Conservation (phyloP, 2,888 invertebrate genomes). For the Arctia plantaginis region DNA sequence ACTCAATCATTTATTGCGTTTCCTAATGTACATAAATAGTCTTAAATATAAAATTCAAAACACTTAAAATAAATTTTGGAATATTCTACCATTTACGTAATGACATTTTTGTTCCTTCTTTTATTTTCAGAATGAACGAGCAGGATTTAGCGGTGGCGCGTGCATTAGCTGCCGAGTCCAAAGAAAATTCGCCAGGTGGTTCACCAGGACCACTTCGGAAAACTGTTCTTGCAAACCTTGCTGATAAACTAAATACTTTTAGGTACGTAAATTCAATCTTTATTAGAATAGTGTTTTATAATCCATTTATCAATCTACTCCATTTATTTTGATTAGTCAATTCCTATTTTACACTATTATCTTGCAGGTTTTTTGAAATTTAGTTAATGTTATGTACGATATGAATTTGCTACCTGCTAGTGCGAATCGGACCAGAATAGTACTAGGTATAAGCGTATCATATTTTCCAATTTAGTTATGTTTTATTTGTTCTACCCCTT, state of each 20-base stretch:
- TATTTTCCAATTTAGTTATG: background rate
- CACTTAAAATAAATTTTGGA: background rate
- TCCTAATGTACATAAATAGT: too few species aligned
- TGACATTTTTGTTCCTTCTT: background rate
- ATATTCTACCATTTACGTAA: background rate
- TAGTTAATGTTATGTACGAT: background rate
- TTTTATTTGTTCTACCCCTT: background rate
- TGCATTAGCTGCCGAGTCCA: constrained; percentile 88
- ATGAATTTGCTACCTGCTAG: background rate
- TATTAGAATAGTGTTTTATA: too few species aligned
- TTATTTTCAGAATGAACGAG: constrained; percentile 88
- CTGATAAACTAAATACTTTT: constrained; percentile 90
- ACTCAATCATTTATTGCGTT: too few species aligned
- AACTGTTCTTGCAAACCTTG: constrained; percentile 87
- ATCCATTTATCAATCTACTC: too few species aligned
- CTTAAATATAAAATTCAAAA: too few species aligned
- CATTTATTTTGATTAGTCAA: background rate
- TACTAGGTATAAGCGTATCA: constrained; percentile 2
- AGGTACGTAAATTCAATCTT: constrained; percentile 90
- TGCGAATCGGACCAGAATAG: background rate
- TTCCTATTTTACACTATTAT: background rate
- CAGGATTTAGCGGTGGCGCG: constrained; percentile 90
- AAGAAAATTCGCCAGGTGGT: constrained; percentile 86
- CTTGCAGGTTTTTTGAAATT: background rate
- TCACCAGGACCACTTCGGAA: constrained; percentile 88